A percentile compares a stretch with the other conserved stretches of the same genome.
Conservation (phyloP, 2,888 invertebrate species). For the Clunio marinus region DNA sequence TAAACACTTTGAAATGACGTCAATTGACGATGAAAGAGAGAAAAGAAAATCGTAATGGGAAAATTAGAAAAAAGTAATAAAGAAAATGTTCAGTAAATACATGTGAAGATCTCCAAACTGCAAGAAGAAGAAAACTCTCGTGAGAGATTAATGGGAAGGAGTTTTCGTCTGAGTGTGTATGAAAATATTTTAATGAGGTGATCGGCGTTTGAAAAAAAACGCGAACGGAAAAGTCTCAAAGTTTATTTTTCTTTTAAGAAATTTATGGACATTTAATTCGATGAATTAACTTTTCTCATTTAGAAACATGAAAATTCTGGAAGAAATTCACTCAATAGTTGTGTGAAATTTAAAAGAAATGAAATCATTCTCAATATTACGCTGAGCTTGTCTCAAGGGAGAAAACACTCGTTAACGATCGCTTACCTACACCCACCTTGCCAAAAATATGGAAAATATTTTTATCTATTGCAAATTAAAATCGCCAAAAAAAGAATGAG, state of each 20-base stretch:
- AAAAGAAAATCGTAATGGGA: not conserved
- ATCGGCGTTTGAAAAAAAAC: too few relatives aligned
- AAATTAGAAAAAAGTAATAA: not conserved
- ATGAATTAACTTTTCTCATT: too few relatives aligned
- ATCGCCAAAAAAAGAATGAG: not conserved
- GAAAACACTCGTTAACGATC: not conserved
- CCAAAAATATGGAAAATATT: constrained; percentile 15
- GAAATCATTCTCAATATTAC: too few relatives aligned
- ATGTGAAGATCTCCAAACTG: not conserved
- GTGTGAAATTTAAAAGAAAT: too few relatives aligned
- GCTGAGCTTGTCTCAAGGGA: not conserved
- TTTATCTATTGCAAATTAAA: constrained; percentile 1
- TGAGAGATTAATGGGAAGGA: too few relatives aligned
- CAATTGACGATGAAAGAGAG: not conserved
- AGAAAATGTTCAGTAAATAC: not conserved
- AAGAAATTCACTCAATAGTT: too few relatives aligned
- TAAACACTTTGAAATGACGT: not conserved
- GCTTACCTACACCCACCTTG: constrained; percentile 2
- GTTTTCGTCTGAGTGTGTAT: too few relatives aligned
- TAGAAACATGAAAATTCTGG: too few relatives aligned
- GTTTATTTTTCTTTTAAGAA: too few relatives aligned
- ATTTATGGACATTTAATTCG: too few relatives aligned
- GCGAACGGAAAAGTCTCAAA: too few relatives aligned
- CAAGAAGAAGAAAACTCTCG: not conserved
- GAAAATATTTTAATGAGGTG: too few relatives aligned